A percentile compares a stretch with the other conserved stretches of the same genome.
Conservation (phyloP, 2,888 invertebrate species). For the Orthonevra nobilis region DNA sequence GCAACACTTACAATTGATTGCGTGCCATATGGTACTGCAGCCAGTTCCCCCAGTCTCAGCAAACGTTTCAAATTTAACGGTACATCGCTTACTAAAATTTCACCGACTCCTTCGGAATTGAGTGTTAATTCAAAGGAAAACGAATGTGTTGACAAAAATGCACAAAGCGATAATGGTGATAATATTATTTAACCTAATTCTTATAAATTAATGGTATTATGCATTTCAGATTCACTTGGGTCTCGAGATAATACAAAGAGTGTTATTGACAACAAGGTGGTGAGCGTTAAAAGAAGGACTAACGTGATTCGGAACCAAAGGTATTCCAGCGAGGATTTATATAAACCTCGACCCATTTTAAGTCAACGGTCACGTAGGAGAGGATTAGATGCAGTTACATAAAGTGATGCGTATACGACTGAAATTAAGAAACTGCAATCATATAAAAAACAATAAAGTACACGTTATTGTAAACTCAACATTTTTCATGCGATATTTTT, state of each 20-base stretch:
- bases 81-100: slow-evolving; percentile 72
- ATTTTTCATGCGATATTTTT: no score
- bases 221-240: slow-evolving; percentile 43
- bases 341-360: slow-evolving; percentile 85
- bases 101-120: slow-evolving; percentile 77
- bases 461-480: no score
- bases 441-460: neutral
- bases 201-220: no score
- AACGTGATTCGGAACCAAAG: slow-evolving; percentile 80
- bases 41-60: slow-evolving; percentile 33
- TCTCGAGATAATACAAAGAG: slow-evolving; percentile 36
- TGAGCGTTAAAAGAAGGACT: slow-evolving; percentile 39
- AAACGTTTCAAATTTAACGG: slow-evolving; percentile 49
- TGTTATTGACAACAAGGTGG: slow-evolving; percentile 21
- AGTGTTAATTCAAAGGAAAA: slow-evolving; percentile 79
- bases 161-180: slow-evolving; percentile 71
- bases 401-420: neutral
- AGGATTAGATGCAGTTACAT: slow-evolving; percentile 74
- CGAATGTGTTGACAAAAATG: slow-evolving; percentile 73
- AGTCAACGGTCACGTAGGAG: slow-evolving; percentile 82
- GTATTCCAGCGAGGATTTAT: slow-evolving; percentile 86
- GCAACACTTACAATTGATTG: slow-evolving; percentile 71
- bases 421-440: no score
- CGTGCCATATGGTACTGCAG: slow-evolving; percentile 55
- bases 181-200: no score